A percentile compares a stretch with the other conserved stretches of the same genome.
Conservation (phyloP, 2,797 vertebrate genomes). For the Potorous gilbertii region DNA sequence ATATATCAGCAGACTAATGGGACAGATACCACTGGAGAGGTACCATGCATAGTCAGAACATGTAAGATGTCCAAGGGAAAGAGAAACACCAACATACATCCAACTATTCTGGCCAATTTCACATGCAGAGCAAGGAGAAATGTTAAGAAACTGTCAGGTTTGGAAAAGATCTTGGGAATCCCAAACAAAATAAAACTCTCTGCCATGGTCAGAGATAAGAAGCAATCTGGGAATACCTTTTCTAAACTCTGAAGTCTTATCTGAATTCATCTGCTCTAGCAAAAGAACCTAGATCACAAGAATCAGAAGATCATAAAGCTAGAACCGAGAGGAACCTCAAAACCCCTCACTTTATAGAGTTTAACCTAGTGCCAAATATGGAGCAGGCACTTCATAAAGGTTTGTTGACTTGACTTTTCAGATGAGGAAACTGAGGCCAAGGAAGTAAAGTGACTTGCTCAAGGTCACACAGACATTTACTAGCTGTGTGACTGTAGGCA, state of each 20-base stretch:
- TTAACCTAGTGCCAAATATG: background rate
- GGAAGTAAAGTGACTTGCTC: background rate
- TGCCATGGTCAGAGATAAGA: background rate
- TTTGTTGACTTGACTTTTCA: background rate
- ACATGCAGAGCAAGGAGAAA: background rate
- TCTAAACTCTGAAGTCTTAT: background rate
- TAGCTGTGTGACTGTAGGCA: background rate
- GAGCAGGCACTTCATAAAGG: background rate
- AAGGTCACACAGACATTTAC: background rate
- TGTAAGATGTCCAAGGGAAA: background rate
- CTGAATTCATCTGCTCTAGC: background rate
- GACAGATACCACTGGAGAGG: background rate
- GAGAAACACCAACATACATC: background rate
- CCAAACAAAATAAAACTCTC: background rate
- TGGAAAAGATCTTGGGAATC: background rate
- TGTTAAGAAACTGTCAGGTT: background rate
- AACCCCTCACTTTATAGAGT: background rate
- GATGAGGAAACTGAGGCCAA: background rate
- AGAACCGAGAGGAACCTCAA: background rate
- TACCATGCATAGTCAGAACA: background rate
- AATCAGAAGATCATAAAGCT: background rate
- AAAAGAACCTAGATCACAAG: background rate
- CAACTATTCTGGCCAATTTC: background rate
- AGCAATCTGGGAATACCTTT: background rate
- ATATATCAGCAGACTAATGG: fast-evolving